These are phyloP conservation scores for Podargus strigoides DNA, from an alignment of 2,797 vertebrate genomes.

Conservation along the genomic window DNA sequence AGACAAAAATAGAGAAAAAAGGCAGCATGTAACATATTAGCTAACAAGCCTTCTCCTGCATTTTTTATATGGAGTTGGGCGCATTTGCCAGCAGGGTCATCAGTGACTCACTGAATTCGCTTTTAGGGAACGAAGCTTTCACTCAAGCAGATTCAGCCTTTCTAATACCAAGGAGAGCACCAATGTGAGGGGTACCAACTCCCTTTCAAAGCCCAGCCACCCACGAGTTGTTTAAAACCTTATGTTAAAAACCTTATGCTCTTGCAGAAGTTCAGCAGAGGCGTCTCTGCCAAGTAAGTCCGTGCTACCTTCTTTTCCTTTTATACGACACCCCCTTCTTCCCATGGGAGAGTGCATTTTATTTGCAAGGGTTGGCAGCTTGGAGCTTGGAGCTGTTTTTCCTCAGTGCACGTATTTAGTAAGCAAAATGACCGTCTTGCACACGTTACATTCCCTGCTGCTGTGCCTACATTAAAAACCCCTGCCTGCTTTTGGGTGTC, in stretches of 20 bases:
- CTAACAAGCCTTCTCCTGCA: background rate
- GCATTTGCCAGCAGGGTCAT: background rate
- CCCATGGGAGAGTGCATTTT: background rate
- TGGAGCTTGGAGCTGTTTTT: background rate
- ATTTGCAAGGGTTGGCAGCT: background rate
- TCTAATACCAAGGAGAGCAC: background rate
- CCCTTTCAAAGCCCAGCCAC: background rate
- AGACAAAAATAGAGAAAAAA: background rate
- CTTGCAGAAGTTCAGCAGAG: background rate
- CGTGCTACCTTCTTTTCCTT: background rate
- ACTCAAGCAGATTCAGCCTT: background rate
- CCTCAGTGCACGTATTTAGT: background rate
- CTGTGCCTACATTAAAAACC: rapidly evolving
- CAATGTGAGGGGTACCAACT: background rate
- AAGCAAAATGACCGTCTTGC: background rate
- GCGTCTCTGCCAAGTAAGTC: background rate
- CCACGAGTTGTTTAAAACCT: background rate
- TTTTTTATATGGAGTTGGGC: background rate
- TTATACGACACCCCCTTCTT: background rate
- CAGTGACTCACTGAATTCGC: background rate
- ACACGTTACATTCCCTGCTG: rapidly evolving
- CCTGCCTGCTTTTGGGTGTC: background rate
- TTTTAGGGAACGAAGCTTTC: background rate
- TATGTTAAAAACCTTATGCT: background rate
- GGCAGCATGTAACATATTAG: background rate